These are phyloP conservation scores for Hemistola chrysoprasaria DNA, from an alignment of 2,888 invertebrate genomes.

Conservation along the genomic window DNA sequence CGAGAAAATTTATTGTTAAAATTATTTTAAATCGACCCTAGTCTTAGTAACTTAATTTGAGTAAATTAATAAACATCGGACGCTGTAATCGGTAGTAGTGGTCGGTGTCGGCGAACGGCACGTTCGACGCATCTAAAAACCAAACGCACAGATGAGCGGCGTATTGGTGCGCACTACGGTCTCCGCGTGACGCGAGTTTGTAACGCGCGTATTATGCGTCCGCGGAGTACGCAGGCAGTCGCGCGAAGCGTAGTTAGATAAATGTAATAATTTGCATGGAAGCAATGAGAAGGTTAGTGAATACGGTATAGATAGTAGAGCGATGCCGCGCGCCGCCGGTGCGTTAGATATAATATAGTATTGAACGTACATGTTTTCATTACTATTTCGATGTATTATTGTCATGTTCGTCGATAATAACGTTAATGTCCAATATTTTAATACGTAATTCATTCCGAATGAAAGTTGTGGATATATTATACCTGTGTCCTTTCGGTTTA, in stretches of 20 bases:
- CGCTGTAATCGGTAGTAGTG: slow-evolving; percentile 47
- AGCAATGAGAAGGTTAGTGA: slow-evolving; percentile 80
- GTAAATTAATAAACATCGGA: slow-evolving; percentile 55
- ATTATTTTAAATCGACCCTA: slow-evolving; percentile 76
- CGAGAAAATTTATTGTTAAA: slow-evolving; percentile 64
- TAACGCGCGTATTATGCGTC: slow-evolving; percentile 23
- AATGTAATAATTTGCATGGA: slow-evolving; percentile 56
- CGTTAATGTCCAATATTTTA: slow-evolving; percentile 56
- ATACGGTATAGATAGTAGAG: slow-evolving; percentile 59
- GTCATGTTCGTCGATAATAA: slow-evolving; percentile 55
- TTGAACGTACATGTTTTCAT: slow-evolving; percentile 45
- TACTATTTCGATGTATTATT: slow-evolving; percentile 57
- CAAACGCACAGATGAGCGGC: slow-evolving; percentile 67
- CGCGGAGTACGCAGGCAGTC: no score
- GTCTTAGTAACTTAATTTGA: slow-evolving; percentile 77
- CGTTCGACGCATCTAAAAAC: slow-evolving; percentile 23
- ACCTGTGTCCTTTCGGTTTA: slow-evolving; percentile 34
- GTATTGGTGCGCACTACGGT: slow-evolving; percentile 40
- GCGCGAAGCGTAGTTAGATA: slow-evolving; percentile 61
- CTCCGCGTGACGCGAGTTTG: not conserved
- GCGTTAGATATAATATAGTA: no score
- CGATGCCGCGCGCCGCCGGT: slow-evolving; percentile 39
- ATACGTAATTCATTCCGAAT: slow-evolving; percentile 60
- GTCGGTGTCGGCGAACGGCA: slow-evolving; percentile 22
- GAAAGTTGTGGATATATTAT: slow-evolving; percentile 42